These are phyloP conservation scores for Amphimedon queenslandica DNA, from an alignment of 37 sponge, comb jelly and placozoan species.

Conservation along the genomic window DNA sequence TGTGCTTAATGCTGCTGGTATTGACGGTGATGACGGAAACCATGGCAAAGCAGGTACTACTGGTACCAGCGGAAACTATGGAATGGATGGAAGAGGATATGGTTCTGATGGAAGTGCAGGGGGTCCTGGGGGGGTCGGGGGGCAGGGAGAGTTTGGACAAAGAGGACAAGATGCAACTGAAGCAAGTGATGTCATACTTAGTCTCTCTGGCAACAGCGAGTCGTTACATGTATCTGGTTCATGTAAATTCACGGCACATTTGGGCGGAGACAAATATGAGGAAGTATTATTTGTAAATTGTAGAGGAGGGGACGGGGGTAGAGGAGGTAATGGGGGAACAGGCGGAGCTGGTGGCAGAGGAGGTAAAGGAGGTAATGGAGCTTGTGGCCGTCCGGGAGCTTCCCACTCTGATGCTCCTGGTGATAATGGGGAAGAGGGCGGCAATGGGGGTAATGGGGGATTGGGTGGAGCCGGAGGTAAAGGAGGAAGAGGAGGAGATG, in stretches of 20 bases:
- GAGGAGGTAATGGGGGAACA: constrained; percentile 71
- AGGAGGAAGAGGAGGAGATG: constrained; percentile 54
- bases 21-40: constrained; percentile 28
- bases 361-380: constrained; percentile 69
- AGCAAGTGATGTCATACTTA: constrained; percentile 45
- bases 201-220: constrained; percentile 35
- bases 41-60: constrained; percentile 12
- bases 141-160: constrained; percentile 30
- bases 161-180: constrained; percentile 28
- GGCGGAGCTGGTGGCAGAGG: constrained; percentile 71
- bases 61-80: constrained; percentile 29
- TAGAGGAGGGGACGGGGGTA: constrained; percentile 77
- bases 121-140: constrained; percentile 53
- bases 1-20: constrained; percentile 30
- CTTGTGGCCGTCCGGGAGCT: constrained; percentile 25
- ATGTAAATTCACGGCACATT: constrained; percentile 11
- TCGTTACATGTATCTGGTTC: constrained; percentile 25
- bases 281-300: constrained; percentile 73
- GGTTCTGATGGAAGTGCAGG: constrained; percentile 59
- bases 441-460: constrained; percentile 69
- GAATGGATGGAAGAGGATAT: constrained; percentile 7
- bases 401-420: constrained; percentile 32
- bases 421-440: constrained; percentile 53
- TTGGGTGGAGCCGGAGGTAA: constrained; percentile 49
- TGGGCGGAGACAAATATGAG: constrained; percentile 62